These are phyloP conservation scores for Oreochromis aureus DNA, from an alignment of 2,113 vertebrate genomes.

Conservation along the genomic window DNA sequence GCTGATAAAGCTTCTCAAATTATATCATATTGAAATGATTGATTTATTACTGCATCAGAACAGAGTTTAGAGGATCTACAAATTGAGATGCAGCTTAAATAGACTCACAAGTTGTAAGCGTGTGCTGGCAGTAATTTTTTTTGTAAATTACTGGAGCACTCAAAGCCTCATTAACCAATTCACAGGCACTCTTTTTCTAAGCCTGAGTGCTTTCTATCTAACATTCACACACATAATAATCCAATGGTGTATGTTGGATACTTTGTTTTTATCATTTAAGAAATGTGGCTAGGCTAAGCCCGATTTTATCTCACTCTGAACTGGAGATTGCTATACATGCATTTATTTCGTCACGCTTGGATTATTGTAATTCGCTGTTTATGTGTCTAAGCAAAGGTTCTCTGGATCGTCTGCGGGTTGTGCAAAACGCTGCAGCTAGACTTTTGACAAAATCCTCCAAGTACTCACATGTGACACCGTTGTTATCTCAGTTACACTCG, in stretches of 20 bases:
- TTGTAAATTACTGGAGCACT: background rate
- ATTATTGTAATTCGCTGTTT: too few species aligned
- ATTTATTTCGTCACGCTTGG: too few species aligned
- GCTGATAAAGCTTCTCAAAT: background rate
- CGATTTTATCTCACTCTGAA: too few species aligned
- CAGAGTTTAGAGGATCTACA: background rate
- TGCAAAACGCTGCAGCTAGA: too few species aligned
- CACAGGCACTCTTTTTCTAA: background rate
- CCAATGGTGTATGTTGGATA: background rate
- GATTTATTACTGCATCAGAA: background rate
- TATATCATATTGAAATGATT: background rate
- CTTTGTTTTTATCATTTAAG: background rate
- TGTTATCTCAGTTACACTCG: too few species aligned
- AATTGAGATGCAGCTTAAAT: background rate
- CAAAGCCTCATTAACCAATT: background rate
- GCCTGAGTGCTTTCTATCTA: background rate
- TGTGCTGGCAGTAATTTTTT: background rate
- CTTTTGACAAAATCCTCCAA: too few species aligned
- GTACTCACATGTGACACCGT: too few species aligned
- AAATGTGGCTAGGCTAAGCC: too few species aligned
- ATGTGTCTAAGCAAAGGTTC: too few species aligned
- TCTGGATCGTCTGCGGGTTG: too few species aligned
- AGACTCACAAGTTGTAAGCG: background rate
- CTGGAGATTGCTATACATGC: too few species aligned
- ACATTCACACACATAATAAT: background rate